phyloP scores from a whole-genome alignment of 2,113 vertebrate genomes.

The Galbula dea region DNA sequence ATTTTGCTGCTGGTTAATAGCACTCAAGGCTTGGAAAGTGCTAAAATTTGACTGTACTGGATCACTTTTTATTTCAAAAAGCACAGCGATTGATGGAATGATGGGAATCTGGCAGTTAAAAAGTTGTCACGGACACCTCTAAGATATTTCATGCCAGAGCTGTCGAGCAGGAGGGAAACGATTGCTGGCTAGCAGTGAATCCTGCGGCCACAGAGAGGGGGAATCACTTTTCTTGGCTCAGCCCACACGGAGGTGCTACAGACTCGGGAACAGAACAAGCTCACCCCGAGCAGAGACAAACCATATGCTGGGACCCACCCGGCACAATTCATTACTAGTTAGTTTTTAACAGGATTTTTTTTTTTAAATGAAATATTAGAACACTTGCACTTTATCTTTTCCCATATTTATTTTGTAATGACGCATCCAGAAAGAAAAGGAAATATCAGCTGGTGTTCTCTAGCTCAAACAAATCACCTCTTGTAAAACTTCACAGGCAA shows the following conservation, averaged over 20 bases:
- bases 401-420: background rate
- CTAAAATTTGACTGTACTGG: background rate
- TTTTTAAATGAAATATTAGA: background rate
- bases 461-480: background rate
- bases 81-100: background rate
- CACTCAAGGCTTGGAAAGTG: background rate
- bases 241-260: background rate
- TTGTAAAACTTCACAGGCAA: constrained; percentile 1
- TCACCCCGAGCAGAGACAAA: background rate
- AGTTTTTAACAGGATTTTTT: background rate
- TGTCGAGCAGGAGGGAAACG: background rate
- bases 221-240: background rate
- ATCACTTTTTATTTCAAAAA: background rate
- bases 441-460: background rate
- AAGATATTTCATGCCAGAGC: background rate
- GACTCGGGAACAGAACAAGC: background rate
- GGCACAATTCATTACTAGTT: background rate
- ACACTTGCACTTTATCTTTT: background rate
- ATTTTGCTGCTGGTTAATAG: background rate
- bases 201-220: background rate
- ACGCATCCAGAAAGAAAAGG: background rate
- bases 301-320: background rate
- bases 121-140: background rate
- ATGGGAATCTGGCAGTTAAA: background rate
- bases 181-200: background rate